Percentiles rank a stretch among this genome's conserved stretches.
phyloP scores from a whole-genome alignment of 2,113 vertebrate genomes.

The Calidris pygmaea region DNA sequence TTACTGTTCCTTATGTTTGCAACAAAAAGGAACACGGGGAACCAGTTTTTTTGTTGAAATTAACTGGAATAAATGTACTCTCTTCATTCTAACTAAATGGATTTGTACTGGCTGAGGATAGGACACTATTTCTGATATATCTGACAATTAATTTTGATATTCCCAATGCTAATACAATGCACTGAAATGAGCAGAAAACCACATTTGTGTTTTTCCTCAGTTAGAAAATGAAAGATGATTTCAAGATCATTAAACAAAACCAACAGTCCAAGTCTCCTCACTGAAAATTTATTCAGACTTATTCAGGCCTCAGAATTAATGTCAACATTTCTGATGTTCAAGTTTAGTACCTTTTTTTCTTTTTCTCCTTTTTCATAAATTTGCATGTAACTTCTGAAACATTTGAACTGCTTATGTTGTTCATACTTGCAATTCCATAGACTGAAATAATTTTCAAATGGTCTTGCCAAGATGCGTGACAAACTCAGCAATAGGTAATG shows the following conservation, averaged over 20 bases:
- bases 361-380: not conserved
- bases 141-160: not conserved
- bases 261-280: not conserved
- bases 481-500: not conserved
- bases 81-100: not conserved
- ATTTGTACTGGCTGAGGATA: not conserved
- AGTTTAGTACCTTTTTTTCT: not conserved
- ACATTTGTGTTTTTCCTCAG: not conserved
- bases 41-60: not conserved
- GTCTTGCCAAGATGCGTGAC: not conserved
- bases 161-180: not conserved
- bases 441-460: not conserved
- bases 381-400: not conserved
- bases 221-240: not conserved
- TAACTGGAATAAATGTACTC: not conserved
- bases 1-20: not conserved
- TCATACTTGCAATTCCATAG: not conserved
- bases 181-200: not conserved
- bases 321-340: not conserved
- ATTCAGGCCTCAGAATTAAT: not conserved
- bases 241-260: not conserved
- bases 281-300: constrained; percentile 12
- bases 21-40: rapidly evolving
- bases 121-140: not conserved
- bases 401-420: not conserved